Percentiles rank a stretch among this genome's conserved stretches.
phyloP scores from a whole-genome alignment of 2,113 vertebrate genomes.

The Grallaria varia region DNA sequence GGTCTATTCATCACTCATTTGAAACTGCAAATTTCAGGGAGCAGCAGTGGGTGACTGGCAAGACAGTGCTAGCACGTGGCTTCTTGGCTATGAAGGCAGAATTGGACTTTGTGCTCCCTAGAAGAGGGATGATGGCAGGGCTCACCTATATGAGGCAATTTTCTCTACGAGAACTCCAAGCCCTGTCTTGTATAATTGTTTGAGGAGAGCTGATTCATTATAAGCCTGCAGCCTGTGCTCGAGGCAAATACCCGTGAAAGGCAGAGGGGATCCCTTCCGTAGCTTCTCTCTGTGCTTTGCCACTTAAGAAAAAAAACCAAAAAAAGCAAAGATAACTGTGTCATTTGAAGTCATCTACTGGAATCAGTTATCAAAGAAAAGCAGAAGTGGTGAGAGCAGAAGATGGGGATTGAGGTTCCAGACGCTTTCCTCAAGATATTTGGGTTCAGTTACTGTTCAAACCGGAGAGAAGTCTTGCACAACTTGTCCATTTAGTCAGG shows the following conservation, averaged over 20 bases:
- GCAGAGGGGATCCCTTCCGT: not conserved
- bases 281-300: not conserved
- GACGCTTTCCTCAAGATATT: not conserved
- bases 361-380: not conserved
- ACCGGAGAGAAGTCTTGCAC: not conserved
- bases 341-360: not conserved
- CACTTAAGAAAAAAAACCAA: not conserved
- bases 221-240: not conserved
- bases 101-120: not conserved
- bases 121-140: not conserved
- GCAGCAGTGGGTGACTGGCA: not conserved
- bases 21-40: not conserved
- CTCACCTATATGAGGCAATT: not conserved
- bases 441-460: not conserved
- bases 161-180: not conserved
- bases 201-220: not conserved
- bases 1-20: not conserved
- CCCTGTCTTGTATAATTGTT: not conserved
- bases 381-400: not conserved
- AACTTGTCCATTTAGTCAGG: not conserved
- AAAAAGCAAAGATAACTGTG: not conserved
- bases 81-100: not conserved
- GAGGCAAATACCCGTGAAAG: fast-evolving
- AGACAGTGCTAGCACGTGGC: not conserved
- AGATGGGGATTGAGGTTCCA: not conserved